Evolutionary conservation across 2,113 vertebrate species (phyloP), one percentile per base, ranked within the genome.

Genomic region (Chrysochloris asiatica): DNA sequence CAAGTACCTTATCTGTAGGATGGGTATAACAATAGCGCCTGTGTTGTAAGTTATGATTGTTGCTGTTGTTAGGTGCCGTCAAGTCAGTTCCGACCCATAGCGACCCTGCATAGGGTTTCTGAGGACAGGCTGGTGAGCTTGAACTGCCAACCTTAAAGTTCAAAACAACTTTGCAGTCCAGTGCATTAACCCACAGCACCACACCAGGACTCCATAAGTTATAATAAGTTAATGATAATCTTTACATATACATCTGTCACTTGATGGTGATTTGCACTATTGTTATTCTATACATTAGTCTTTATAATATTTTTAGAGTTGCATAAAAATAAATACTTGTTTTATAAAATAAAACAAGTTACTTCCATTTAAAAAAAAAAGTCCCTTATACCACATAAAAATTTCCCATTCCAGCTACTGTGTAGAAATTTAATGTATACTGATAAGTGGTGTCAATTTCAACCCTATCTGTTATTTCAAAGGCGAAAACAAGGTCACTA

Each of bases 381-480:
- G 26, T 5, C 24, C 79, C 54, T 75, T 84, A 41, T 22, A 45
- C n/a, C n/a, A 87, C 63, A 50, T 88, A 88, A 90, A 90, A 63
- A 41, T 77, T 36, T 86, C 86, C 10, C 72, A 56, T 63, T 76
- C 30, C 36, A 91, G n/a, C 22, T 56, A 76, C 17, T n/a, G 33
- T 89, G 85, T 33, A 87, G 41, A 92, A 91, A 92, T 79, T 80
- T 63, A 63, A 63, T 33, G 33, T 63, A 63, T 33, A 63, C 30
- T 63, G 17, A 48, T 41, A 75, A 89, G 63, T 63, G 30, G 63
- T 82, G 28, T 91, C 61, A 78, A 19, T 87, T 94, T 91, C n/a
- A 92, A 82, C 33, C 7, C 72, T 86, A 86, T 80, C 72, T 92
- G 33, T 91, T 82, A 89, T 87, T 96, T 95, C 88, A 82, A 84